Evolutionary conservation across 2,888 invertebrate genomes (phyloP).

Genomic region (Tachystola acroxantha): DNA sequence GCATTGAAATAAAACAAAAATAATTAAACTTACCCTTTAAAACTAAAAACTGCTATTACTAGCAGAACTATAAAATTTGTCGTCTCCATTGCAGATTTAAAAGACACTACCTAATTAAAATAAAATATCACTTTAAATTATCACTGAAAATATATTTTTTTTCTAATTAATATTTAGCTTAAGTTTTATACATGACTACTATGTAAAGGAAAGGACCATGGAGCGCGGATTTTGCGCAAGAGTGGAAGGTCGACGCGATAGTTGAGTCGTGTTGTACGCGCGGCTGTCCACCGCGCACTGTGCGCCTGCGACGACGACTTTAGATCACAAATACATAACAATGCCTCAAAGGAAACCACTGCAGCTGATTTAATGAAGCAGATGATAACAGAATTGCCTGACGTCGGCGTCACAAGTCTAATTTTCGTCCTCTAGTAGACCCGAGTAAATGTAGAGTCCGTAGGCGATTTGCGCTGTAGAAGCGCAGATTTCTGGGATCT

Average conservation of each 20-base stretch:
- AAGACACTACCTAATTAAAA: constrained; percentile 19
- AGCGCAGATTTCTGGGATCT: no score
- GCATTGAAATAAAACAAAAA: constrained; percentile 1
- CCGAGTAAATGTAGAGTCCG: no score
- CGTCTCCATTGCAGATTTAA: constrained; percentile 20
- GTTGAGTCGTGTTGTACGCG: constrained; percentile 31
- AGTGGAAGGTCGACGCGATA: constrained; percentile 20
- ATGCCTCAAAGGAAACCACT: neutral
- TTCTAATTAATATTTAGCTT: constrained; percentile 15
- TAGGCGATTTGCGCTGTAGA: no score
- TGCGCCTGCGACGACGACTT: constrained; percentile 3
- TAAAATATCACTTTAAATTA: constrained; percentile 29
- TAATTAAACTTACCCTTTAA: constrained; percentile 32
- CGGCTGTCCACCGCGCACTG: constrained; percentile 37
- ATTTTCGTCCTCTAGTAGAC: no score
- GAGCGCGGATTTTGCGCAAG: constrained; percentile 23
- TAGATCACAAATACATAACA: constrained; percentile 1
- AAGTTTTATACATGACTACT: constrained; percentile 31
- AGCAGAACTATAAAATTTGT: constrained; percentile 25
- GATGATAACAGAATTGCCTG: neutral
- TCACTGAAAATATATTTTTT: constrained; percentile 18
- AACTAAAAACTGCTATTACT: constrained; percentile 25
- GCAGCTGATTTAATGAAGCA: neutral
- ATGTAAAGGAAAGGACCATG: constrained; percentile 22
- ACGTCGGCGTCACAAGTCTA: no score